phyloP scores from a whole-genome alignment of 1,140 invertebrate genomes.

The Eueides isabella region DNA sequence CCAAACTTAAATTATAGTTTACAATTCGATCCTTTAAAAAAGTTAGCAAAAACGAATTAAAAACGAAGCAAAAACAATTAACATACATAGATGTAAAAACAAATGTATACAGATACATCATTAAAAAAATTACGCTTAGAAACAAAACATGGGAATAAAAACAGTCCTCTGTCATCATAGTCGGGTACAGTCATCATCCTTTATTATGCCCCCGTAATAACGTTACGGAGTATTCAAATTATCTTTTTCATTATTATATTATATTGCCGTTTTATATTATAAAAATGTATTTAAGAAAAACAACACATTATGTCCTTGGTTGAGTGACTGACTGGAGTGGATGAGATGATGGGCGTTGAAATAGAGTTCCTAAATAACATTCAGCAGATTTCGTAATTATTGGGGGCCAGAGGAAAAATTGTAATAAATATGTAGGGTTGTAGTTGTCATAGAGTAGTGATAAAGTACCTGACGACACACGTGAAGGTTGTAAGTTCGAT shows the following conservation, averaged over 20 bases:
- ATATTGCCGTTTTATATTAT: slow-evolving; percentile 4
- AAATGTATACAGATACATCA: background rate
- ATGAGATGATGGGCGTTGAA: background rate
- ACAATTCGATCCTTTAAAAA: background rate
- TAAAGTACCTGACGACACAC: too few species aligned
- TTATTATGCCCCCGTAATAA: slow-evolving; percentile 9
- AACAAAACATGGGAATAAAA: background rate
- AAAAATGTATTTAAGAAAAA: slow-evolving; percentile 10
- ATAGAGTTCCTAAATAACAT: background rate
- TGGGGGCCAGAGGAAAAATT: too few species aligned
- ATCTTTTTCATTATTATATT: background rate
- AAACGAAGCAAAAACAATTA: background rate
- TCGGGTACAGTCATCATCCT: background rate
- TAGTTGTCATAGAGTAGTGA: too few species aligned
- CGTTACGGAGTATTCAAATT: slow-evolving; percentile 4
- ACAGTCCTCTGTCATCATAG: background rate
- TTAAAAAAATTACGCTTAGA: slow-evolving; percentile 12
- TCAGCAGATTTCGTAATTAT: too few species aligned
- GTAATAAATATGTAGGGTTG: too few species aligned
- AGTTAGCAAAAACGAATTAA: background rate
- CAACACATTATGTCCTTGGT: background rate
- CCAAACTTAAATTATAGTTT: too few species aligned
- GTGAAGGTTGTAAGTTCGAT: too few species aligned
- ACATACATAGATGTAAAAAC: slow-evolving; percentile 5
- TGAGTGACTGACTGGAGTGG: background rate